Base-by-base conservation (phyloP, 1,140 invertebrate genomes). In the Diploscapter pachys region DNA sequence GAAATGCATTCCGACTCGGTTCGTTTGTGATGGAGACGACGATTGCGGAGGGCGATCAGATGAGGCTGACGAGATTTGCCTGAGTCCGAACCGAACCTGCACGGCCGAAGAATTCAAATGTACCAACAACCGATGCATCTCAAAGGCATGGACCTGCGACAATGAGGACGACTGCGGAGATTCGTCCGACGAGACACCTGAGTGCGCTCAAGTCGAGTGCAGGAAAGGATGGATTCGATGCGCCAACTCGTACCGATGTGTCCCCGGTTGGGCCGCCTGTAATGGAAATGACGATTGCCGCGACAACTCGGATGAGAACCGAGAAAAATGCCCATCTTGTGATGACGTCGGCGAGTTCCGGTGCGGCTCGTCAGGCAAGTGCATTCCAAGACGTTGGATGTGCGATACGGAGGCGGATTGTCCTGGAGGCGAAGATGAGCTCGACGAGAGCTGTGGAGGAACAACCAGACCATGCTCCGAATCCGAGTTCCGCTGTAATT, bases 371-470 rank as follows among this genome's bases (percentile, higher is more conserved):
- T 93, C 91, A 76, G 94, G 94, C 2, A 92, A 83, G 90, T 98
- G 96, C 87, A 95, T 98, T 74, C 90, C 96, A 11, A 90, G 91
- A 51, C 92, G 93, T 57, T 99, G 96, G 95, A 93, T 93, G 83
- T 98, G 95, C 85, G 95, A 97, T 82, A 78, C 68, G 13, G 79
- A 80, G 64, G 78, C 74, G 62, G 79, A 81, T 55, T 82, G 80
- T 56, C 82, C 82, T 8, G 83, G 86, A 54, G 85, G 83, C 53
- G 79, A 75, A 0, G 83, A 85, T 54, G 83, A 85, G 65, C 75
- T 78, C 0, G 85, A 85, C 51, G 65, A 78, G 13, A 53, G 54
- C 11, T 79, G 78, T 74, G 83, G 83, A 49, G 82, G 84, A 48
- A 85, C 83, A 0, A 78, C 78, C 49, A 81, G 83, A 4, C 83